phyloP scores from a whole-genome alignment of 1,140 invertebrate species.

The Halesus radiatus region DNA sequence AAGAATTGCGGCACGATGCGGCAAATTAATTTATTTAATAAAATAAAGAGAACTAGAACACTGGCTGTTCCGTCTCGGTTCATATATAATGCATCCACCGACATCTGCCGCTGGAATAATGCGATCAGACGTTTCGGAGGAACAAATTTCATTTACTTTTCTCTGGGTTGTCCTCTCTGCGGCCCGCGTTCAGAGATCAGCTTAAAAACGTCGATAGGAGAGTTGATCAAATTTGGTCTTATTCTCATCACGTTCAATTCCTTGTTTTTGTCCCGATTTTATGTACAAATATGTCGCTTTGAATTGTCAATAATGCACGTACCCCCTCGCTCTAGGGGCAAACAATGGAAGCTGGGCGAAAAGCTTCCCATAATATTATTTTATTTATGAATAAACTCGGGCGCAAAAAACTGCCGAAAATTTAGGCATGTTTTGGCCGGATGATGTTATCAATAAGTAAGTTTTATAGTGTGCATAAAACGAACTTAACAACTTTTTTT shows the following conservation, averaged over 20 bases:
- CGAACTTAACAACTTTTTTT: too few relatives aligned
- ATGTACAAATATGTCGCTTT: neutral
- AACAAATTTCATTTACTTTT: constrained; percentile 33
- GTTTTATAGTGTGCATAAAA: too few relatives aligned
- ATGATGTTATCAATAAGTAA: too few relatives aligned
- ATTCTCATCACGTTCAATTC: neutral
- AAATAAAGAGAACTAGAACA: constrained; percentile 31
- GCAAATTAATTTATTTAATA: constrained; percentile 40
- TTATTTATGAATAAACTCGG: too few relatives aligned
- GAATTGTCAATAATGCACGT: neutral
- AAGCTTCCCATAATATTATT: too few relatives aligned
- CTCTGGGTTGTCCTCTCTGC: neutral
- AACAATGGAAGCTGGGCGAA: too few relatives aligned
- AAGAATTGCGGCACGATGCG: constrained; percentile 41
- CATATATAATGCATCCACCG: constrained; percentile 41
- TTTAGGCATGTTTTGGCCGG: too few relatives aligned
- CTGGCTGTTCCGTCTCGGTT: constrained; percentile 17
- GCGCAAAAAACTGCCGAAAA: too few relatives aligned
- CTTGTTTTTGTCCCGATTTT: neutral
- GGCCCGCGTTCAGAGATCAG: neutral
- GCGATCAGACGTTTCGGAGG: constrained; percentile 4
- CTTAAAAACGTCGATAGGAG: constrained; percentile 1
- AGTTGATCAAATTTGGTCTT: constrained; percentile 11
- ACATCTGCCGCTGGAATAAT: constrained; percentile 31
- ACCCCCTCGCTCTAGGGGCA: too few relatives aligned